Evolutionary conservation across 2,797 vertebrate species (phyloP).

Genomic region (Pseudopleuronectes americanus): DNA sequence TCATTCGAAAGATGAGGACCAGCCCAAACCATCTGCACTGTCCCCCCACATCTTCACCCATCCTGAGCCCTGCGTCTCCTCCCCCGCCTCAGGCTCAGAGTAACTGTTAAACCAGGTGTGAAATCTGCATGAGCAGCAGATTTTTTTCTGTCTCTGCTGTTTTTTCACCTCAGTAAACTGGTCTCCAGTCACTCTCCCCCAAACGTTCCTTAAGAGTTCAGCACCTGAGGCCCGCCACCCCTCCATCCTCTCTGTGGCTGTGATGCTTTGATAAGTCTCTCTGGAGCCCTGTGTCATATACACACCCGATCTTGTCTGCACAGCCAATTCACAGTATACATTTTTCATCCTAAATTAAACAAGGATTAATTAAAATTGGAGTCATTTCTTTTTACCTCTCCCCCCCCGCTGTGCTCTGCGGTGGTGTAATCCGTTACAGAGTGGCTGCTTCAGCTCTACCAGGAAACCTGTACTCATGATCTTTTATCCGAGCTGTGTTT

Average conservation of each 20-base stretch:
- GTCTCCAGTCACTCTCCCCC: slow-evolving; percentile 34
- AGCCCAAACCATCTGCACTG: background rate
- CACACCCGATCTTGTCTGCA: slow-evolving; percentile 59
- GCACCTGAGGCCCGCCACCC: slow-evolving; percentile 5
- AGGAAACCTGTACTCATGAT: slow-evolving; percentile 59
- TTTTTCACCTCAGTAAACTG: slow-evolving; percentile 20
- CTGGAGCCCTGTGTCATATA: slow-evolving; percentile 46
- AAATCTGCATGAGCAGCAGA: slow-evolving; percentile 40
- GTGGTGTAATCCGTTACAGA: slow-evolving; percentile 56
- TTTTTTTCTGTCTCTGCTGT: slow-evolving; percentile 31
- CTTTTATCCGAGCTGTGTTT: slow-evolving; percentile 60
- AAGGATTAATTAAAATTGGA: slow-evolving; percentile 76
- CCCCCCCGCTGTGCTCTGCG: slow-evolving; percentile 34
- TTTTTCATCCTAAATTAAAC: slow-evolving; percentile 79
- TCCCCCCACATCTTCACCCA: background rate
- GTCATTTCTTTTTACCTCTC: slow-evolving; percentile 23
- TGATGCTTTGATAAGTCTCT: slow-evolving; percentile 54
- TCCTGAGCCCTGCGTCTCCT: background rate
- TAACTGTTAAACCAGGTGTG: slow-evolving; percentile 42
- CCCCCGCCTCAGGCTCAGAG: slow-evolving; percentile 13
- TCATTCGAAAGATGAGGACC: too few relatives aligned
- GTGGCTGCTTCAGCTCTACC: slow-evolving; percentile 42
- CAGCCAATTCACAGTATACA: slow-evolving; percentile 57
- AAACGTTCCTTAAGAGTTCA: slow-evolving; percentile 21
- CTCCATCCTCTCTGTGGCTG: slow-evolving; percentile 6